Base-by-base conservation (phyloP, 1,140 invertebrate genomes). In the Teleogryllus occipitalis region DNA sequence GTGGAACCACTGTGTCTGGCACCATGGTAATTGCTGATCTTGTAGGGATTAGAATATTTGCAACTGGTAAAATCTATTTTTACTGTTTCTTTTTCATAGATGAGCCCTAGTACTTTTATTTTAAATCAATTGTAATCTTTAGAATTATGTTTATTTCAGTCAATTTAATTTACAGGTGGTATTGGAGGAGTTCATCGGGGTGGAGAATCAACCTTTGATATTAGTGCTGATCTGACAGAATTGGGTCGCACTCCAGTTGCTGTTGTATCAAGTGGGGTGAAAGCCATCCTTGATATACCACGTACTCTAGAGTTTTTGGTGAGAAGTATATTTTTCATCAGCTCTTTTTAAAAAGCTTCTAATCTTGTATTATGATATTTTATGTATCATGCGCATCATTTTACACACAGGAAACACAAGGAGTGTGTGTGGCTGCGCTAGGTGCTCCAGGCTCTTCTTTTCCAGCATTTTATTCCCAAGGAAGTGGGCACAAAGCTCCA, bases 281-380 rank as follows among this genome's bases (percentile, higher is more conserved):
- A 99, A 88, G 98, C 97, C 54, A 99, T 99, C 83, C 88, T 99
- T 47, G 98, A 99, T 85, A 97, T 99, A 83, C 92, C 90, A 1
- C 93, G 93, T 83, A 99, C 98, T 1, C 87, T 99, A 47, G 98
- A 99, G 86, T 98, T 93, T 85, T 87, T 99, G 88, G 96, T 94
- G 88, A 89, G 79, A 47, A 78, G 1, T 39, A 39, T 5, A 39
- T 39, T 39, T 39, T 39, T 39, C 5, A 5, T 39, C 27, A 39
- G 1, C 27, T 39, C 27, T 39, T 39, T 39, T 1, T 39, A 39
- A 39, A 39, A 5, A 2, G 27, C 27, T 39, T 39, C 27, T 39
- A 2, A 39, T 39, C 27, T 39, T 39, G 27, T 39, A 39, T 39
- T 39, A 18, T 65, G 10, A 65, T 65, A 65, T 65, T 65, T 65